Base-by-base conservation (phyloP, 2,888 invertebrate species). In the Oligia latruncula region DNA sequence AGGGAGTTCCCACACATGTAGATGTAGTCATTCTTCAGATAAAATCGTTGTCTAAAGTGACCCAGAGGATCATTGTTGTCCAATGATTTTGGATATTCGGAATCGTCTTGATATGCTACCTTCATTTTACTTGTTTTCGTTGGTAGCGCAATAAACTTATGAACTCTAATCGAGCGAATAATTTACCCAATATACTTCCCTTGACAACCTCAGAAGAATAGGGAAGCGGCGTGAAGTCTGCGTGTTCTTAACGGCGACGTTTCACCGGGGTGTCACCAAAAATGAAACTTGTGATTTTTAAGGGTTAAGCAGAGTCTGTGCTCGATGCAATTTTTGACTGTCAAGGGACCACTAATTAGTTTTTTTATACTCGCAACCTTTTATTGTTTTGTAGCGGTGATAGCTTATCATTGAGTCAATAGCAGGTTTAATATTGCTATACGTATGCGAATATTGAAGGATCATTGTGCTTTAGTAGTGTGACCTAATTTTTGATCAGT, bases 1-100 rank as follows among this genome's bases (percentile, higher is more conserved):
- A 96, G 82, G 0, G 96, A 95, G 83, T 96, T 96, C 0, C 96
- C 96, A 75, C 95, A 95, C 93, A 96, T 91, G 88, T 96, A 96
- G 43, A 95, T 94, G 0, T 85, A 87, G 2, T 90, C 93, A 86
- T 94, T 88, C 46, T 92, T 94, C 55, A 94, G 58, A 79, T 92
- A 95, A 85, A 96, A 96, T n/a, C 95, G 91, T 23, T 92, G 90
- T 62, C 93, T 91, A 74, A 95, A 94, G 74, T 92, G 92, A 1
- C 94, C 93, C 6, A 96, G 88, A 23, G 87, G 87, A 82, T 96
- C 96, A 73, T 94, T 95, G 77, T 93, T 94, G 85, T 96, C 96
- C 82, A 95, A 77, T 29, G 89, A 85, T 80, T 90, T 92, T 0
- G 95, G 89, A 55, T 92, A 96, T 20, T 94, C 93, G 0, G 90